Conservation (phyloP, 2,888 invertebrate species). For the Cremastinae sp. region DNA sequence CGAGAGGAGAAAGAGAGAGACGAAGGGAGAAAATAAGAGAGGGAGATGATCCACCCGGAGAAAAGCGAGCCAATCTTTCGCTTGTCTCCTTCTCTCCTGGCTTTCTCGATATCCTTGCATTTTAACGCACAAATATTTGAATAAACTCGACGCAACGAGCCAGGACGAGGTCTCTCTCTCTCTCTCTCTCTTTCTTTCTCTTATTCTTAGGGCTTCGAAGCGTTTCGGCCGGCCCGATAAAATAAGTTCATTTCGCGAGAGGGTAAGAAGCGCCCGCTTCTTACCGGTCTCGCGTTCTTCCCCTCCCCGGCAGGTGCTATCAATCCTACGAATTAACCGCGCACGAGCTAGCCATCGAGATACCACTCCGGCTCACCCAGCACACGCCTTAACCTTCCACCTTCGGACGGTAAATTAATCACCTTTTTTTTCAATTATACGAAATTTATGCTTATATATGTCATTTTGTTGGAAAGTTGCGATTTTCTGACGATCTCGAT, state of each 20-base stretch:
- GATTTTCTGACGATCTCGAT: too few species aligned
- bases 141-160: constrained; percentile 46
- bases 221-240: constrained; percentile 48
- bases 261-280: constrained; percentile 41
- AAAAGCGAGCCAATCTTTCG: constrained; percentile 65
- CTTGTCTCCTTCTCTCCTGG: constrained; percentile 46
- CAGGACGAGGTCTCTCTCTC: constrained; percentile 30
- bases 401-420: neutral
- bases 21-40: constrained; percentile 3
- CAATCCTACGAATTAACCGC: constrained; percentile 75
- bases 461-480: too few species aligned
- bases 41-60: constrained; percentile 57
- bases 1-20: too few species aligned
- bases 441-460: too few species aligned
- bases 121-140: constrained; percentile 8
- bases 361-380: neutral
- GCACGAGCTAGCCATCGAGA: constrained; percentile 53
- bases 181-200: too few species aligned
- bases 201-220: constrained; percentile 24
- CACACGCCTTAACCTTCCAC: neutral
- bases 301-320: constrained; percentile 75
- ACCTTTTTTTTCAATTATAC: neutral
- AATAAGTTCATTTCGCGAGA: constrained; percentile 73
- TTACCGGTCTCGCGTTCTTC: neutral
- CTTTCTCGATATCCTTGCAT: constrained; percentile 17